phyloP scores from a whole-genome alignment of 2,797 vertebrate genomes.

The Miichthys miiuy region DNA sequence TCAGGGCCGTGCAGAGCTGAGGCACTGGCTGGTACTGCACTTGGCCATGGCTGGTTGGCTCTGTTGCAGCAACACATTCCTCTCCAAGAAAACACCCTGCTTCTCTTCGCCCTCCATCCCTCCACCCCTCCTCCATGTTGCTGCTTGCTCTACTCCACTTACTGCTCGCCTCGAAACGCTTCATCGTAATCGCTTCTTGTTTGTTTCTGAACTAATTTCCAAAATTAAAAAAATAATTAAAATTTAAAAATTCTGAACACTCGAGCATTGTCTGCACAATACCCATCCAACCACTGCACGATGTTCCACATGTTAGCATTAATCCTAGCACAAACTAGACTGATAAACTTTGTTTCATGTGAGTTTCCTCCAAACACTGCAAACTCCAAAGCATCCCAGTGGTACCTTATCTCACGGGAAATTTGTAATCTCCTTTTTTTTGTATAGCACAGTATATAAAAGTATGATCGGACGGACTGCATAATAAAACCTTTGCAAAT shows the following conservation, averaged over 20 bases:
- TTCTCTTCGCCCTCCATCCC: constrained; percentile 5
- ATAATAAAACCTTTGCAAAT: too few species aligned
- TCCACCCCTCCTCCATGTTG: constrained; percentile 9
- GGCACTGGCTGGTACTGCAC: constrained; percentile 50
- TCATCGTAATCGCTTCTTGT: not conserved
- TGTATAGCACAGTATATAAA: too few species aligned
- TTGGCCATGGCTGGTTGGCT: constrained; percentile 40
- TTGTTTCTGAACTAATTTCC: not conserved
- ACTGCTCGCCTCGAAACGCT: constrained; percentile 5
- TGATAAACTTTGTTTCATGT: not conserved
- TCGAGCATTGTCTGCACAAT: not conserved
- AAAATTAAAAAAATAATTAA: too few species aligned
- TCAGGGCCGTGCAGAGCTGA: constrained; percentile 37
- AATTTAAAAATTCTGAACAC: not conserved
- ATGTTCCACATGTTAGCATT: too few species aligned
- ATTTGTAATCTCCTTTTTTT: too few species aligned
- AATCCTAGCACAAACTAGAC: too few species aligned
- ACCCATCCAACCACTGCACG: not conserved
- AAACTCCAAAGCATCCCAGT: not conserved
- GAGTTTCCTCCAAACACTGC: not conserved
- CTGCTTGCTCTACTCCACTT: not conserved
- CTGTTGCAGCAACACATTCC: constrained; percentile 50
- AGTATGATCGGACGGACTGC: too few species aligned
- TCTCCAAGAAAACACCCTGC: constrained; percentile 31
- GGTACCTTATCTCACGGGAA: not conserved